These are phyloP conservation scores for Macrobrachium nipponense DNA, from an alignment of 1,140 invertebrate species.

Conservation along the genomic window DNA sequence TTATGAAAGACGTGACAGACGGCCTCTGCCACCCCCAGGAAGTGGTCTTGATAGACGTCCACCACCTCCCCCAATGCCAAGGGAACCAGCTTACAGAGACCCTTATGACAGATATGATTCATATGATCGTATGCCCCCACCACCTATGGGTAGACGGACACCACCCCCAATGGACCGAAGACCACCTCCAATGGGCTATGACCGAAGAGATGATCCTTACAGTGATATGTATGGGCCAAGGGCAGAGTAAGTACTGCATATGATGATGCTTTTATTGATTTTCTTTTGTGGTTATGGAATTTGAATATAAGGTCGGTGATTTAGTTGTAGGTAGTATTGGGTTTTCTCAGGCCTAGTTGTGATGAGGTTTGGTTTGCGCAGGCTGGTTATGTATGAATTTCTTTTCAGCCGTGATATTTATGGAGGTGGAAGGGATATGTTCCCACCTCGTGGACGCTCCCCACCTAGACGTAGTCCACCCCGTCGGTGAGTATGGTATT, in stretches of 20 bases:
- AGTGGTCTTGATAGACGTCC: constrained; percentile 55
- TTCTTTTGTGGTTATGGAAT: background rate
- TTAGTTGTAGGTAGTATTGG: background rate
- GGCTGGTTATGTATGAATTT: background rate
- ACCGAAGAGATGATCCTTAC: constrained; percentile 53
- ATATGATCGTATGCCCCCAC: constrained; percentile 56
- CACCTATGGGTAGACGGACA: constrained; percentile 53
- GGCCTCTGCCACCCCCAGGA: constrained; percentile 60
- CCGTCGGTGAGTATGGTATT: constrained; percentile 44
- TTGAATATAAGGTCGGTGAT: background rate
- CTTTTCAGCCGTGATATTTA: constrained; percentile 49
- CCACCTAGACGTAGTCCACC: constrained; percentile 54
- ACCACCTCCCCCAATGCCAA: constrained; percentile 61
- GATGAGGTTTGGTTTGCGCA: too few relatives aligned
- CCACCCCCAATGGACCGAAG: constrained; percentile 55
- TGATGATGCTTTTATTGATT: background rate
- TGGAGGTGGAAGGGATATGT: constrained; percentile 52
- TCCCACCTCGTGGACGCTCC: constrained; percentile 48
- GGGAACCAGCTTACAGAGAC: constrained; percentile 60
- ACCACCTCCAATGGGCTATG: constrained; percentile 57
- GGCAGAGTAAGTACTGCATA: constrained; percentile 34
- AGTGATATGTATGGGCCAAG: constrained; percentile 57
- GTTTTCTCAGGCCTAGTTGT: too few relatives aligned
- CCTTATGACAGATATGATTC: constrained; percentile 61
- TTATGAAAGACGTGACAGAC: constrained; percentile 64